Evolutionary conservation across 2,797 vertebrate species (phyloP).

Genomic region (Holocentrus rufus): DNA sequence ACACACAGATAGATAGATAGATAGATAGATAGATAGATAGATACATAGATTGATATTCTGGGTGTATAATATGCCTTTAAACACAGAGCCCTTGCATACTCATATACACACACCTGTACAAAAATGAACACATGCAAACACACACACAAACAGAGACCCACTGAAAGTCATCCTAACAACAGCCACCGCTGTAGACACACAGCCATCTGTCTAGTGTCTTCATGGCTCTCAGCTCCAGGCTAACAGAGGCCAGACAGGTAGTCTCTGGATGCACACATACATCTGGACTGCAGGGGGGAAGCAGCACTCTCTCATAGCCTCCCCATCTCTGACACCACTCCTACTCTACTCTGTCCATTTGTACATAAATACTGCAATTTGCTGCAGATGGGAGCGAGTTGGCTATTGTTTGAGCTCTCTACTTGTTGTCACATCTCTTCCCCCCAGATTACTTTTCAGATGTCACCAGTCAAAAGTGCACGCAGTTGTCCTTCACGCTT

Average conservation of each 20-base stretch:
- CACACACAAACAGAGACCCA: slow-evolving; percentile 23
- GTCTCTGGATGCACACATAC: background rate
- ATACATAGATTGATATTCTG: background rate
- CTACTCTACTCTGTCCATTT: background rate
- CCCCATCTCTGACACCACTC: background rate
- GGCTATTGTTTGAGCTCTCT: background rate
- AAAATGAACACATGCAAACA: slow-evolving; percentile 23
- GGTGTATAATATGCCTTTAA: background rate
- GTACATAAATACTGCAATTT: background rate
- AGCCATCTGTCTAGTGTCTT: slow-evolving; percentile 54
- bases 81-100: slow-evolving; percentile 29
- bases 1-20: too few species aligned
- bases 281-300: background rate
- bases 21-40: background rate
- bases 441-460: background rate
- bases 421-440: background rate
- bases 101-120: slow-evolving; percentile 24
- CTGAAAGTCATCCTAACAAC: background rate
- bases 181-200: slow-evolving; percentile 44
- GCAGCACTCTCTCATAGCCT: background rate
- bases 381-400: background rate
- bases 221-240: slow-evolving; percentile 43
- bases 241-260: slow-evolving; percentile 62
- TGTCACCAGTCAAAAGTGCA: too few species aligned
- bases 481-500: too few species aligned